A percentile compares a stretch with the other conserved stretches of the same genome.
phyloP scores from a whole-genome alignment of 2,888 invertebrate species.

The Elysia crispata region DNA sequence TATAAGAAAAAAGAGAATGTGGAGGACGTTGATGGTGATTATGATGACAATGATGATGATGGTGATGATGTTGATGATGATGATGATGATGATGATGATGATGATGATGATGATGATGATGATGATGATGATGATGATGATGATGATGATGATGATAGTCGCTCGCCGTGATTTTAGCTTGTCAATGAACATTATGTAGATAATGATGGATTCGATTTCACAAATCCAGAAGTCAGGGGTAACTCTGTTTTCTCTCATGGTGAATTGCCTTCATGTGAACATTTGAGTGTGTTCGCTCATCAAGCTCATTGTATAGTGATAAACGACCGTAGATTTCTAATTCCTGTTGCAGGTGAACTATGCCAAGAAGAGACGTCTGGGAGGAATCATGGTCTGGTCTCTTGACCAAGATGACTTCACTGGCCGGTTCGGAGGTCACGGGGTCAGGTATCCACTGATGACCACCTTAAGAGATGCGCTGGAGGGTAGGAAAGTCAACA shows the following conservation, averaged over 20 bases:
- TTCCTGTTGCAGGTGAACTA: conserved; percentile 53
- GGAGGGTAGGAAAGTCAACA: conserved; percentile 38
- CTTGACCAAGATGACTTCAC: conserved; percentile 57
- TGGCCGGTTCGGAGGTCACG: conserved; percentile 40
- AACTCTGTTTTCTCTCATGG: no score
- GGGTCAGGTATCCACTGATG: conserved; percentile 50
- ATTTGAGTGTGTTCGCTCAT: no score
- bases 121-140: conserved; percentile 47
- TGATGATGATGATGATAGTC: conserved; percentile 15
- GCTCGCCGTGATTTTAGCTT: no score
- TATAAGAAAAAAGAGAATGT: no score
- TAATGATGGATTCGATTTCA: conserved; percentile 54
- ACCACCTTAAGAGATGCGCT: conserved; percentile 50
- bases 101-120: conserved; percentile 35
- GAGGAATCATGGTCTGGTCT: conserved; percentile 59
- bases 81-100: neutral
- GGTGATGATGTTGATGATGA: neutral
- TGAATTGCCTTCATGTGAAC: no score
- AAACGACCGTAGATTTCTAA: no score
- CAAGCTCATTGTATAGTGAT: no score
- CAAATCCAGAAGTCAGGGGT: conserved; percentile 49
- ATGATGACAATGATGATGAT: neutral
- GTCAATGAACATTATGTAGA: conserved; percentile 51
- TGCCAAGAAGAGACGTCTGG: conserved; percentile 53
- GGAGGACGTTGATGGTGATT: no score